A percentile compares a stretch with the other conserved stretches of the same genome.
phyloP scores from a whole-genome alignment of 2,888 invertebrate genomes.

The Andricus quercusramuli region DNA sequence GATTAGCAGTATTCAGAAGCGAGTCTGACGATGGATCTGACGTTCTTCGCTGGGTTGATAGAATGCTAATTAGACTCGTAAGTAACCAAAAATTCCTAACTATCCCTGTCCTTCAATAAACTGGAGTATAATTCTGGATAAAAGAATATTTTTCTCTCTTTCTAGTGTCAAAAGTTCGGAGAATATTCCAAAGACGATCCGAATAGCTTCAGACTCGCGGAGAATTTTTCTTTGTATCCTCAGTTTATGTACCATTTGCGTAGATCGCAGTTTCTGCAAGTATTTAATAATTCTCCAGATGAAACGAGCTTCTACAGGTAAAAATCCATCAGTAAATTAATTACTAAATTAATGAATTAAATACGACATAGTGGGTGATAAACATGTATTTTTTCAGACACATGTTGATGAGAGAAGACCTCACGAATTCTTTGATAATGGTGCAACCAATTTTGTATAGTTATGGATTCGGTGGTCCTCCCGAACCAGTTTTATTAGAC shows the following conservation, averaged over 20 bases:
- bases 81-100: conserved; percentile 55
- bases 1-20: conserved; percentile 97
- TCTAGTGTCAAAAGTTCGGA: conserved; percentile 99
- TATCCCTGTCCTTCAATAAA: conserved; percentile 32
- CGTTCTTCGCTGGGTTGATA: conserved; percentile 98
- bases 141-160: conserved; percentile 55
- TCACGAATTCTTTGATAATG: conserved; percentile 99
- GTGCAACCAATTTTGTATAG: conserved; percentile 99
- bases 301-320: conserved; percentile 99
- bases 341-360: not conserved
- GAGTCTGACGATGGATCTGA: conserved; percentile 98
- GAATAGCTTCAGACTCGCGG: conserved; percentile 95
- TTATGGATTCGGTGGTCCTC: conserved; percentile 98
- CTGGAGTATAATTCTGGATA: conserved; percentile 12
- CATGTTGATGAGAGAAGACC: conserved; percentile 97
- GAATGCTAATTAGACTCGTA: conserved; percentile 97
- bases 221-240: conserved; percentile 98
- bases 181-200: conserved; percentile 99
- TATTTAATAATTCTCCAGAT: conserved; percentile 99
- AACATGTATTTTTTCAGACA: conserved; percentile 82
- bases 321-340: conserved; percentile 20
- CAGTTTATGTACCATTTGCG: conserved; percentile 99
- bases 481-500: conserved; percentile 97
- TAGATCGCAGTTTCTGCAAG: conserved; percentile 98
- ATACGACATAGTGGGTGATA: not conserved